phyloP scores from a whole-genome alignment of 2,113 vertebrate species.

The Oryzias celebensis region DNA sequence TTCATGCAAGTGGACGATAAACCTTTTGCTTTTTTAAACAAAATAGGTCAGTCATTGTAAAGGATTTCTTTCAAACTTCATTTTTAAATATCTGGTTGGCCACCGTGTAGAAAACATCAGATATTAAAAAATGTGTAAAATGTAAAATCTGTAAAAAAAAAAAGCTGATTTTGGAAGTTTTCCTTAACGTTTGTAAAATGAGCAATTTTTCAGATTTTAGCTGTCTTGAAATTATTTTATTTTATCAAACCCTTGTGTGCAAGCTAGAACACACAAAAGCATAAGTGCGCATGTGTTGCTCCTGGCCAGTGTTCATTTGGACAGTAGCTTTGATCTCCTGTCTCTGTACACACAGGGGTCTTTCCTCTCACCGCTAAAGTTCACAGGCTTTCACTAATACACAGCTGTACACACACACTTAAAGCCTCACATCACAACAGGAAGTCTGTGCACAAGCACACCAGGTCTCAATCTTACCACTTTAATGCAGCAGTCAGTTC shows the following conservation, averaged over 20 bases:
- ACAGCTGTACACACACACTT: background rate
- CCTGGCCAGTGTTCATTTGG: conserved; percentile 28
- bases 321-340: conserved; percentile 55
- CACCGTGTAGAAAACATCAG: too few relatives aligned
- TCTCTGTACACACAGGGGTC: conserved; percentile 42
- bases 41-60: too few relatives aligned
- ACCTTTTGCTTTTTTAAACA: too few relatives aligned
- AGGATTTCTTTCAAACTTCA: too few relatives aligned
- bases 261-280: conserved; percentile 1
- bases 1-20: too few relatives aligned
- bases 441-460: conserved; percentile 17
- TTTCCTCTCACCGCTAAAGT: conserved; percentile 53
- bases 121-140: too few relatives aligned
- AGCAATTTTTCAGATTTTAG: too few relatives aligned
- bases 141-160: too few relatives aligned
- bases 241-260: background rate
- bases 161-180: too few relatives aligned
- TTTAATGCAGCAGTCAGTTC: conserved; percentile 17
- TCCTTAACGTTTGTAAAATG: too few relatives aligned
- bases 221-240: background rate
- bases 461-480: conserved; percentile 26
- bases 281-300: conserved; percentile 22
- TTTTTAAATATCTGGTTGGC: too few relatives aligned
- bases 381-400: conserved; percentile 39
- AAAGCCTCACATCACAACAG: background rate